Evolutionary conservation across 2,888 invertebrate genomes (phyloP), one percentile per base, ranked within the genome.

Genomic region (Erebia ligea): DNA sequence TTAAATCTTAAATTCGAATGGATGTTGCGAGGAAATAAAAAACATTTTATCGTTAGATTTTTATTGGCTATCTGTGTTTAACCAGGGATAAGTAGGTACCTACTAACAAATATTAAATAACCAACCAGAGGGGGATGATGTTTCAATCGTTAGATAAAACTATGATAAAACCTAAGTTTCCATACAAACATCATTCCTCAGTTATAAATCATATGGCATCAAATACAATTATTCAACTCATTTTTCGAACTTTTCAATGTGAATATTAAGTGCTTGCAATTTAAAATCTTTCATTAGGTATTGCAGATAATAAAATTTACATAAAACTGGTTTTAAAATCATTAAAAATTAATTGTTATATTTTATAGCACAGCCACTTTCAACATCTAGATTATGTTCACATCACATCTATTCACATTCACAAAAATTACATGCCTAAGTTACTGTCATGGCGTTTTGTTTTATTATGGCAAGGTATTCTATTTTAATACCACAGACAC

Each of bases 331-430:
- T 34, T 58, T 58, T 34, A 34, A 34, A 11, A 58, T n/a, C 13
- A 21, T 4, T 56, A 4, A 11, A 1, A 11, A 8, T n/a, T 6
- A 1, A 61, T 17, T 42, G 9, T 9, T 61, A 42, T 34, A 15
- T 15, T 34, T 57, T 57, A n/a, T 58, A 45, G 17, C 61, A 61
- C 61, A 61, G 42, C 61, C 61, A 61, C 61, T 40, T 42, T 45
- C 45, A 13, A 11, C 61, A 61, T 42, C 13, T 45, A 42, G 45
- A 19, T 42, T 9, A 19, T n/a, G 6, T 58, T 9, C 19, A 52
- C 52, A 57, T 19, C 19, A 61, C 59, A 42, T 59, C 3, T 59
- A 42, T 8, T 8, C 11, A 59, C 61, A 59, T 59, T 59, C 40
- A 61, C 42, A 42, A 59, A 17, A 11, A 61, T 19, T 61, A 61